Evolutionary conservation across 2,113 vertebrate species (phyloP).

Genomic region (Varanus komodoensis): DNA sequence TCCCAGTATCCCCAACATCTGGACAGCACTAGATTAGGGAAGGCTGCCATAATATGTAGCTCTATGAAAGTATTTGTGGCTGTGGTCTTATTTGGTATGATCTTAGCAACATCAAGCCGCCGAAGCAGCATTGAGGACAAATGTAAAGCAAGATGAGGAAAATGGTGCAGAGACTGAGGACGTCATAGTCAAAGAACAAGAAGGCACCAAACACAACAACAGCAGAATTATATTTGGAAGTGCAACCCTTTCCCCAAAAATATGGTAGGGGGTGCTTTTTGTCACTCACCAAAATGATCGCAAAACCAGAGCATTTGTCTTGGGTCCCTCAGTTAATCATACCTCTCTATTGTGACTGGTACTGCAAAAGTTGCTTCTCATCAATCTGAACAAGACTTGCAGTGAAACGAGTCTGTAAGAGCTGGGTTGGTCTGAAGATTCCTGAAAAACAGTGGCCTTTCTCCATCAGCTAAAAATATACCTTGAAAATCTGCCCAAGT

Average conservation of each 20-base stretch:
- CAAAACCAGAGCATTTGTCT: background rate
- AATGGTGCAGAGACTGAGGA: background rate
- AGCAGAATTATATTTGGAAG: background rate
- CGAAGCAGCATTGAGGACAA: background rate
- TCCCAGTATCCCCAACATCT: too few relatives aligned
- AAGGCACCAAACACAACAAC: too few relatives aligned
- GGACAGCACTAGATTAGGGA: too few relatives aligned
- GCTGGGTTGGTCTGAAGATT: background rate
- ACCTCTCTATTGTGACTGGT: background rate
- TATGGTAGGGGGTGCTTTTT: too few relatives aligned
- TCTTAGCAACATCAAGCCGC: background rate
- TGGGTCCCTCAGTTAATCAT: background rate
- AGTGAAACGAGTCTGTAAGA: background rate
- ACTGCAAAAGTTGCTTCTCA: background rate
- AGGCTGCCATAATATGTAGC: background rate
- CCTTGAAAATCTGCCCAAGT: background rate
- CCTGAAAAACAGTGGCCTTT: background rate
- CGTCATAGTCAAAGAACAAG: background rate
- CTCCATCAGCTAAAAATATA: constrained; percentile 8
- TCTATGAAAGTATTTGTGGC: background rate
- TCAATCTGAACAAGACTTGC: background rate
- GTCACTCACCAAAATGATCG: background rate
- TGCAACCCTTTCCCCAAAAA: background rate
- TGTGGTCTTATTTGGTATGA: background rate
- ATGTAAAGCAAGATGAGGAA: background rate